These are phyloP conservation scores for Ptilodon capucinus DNA, from an alignment of 2,888 invertebrate genomes.

Conservation along the genomic window DNA sequence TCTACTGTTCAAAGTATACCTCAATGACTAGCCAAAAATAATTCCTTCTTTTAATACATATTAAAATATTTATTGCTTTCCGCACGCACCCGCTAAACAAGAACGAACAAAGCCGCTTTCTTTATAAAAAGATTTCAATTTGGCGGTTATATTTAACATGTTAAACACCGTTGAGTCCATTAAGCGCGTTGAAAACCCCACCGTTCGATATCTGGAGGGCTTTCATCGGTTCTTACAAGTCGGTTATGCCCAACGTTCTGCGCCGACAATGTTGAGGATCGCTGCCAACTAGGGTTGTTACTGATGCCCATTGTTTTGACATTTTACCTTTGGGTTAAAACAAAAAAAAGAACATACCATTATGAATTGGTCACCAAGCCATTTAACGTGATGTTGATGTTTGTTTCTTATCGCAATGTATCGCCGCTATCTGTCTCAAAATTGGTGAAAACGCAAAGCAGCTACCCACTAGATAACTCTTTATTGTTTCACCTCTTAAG, in stretches of 20 bases:
- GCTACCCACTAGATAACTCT: too few species aligned
- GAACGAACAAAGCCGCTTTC: neutral
- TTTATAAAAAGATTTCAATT: neutral
- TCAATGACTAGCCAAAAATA: neutral
- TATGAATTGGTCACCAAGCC: too few species aligned
- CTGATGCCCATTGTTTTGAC: too few species aligned
- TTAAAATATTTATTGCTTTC: neutral
- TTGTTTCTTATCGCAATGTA: too few species aligned
- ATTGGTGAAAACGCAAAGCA: too few species aligned
- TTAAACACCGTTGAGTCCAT: slow-evolving; percentile 45
- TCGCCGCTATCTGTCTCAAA: too few species aligned
- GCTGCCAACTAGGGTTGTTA: slow-evolving; percentile 41
- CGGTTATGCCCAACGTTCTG: slow-evolving; percentile 54
- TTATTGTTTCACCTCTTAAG: too few species aligned
- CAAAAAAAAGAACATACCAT: too few species aligned
- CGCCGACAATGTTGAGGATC: slow-evolving; percentile 33
- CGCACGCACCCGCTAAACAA: neutral
- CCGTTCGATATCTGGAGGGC: slow-evolving; percentile 67
- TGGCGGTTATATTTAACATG: slow-evolving; percentile 14
- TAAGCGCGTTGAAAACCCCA: slow-evolving; percentile 66
- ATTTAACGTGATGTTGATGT: too few species aligned
- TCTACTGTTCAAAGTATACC: too few species aligned
- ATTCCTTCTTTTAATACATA: neutral
- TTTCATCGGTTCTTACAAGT: slow-evolving; percentile 78
- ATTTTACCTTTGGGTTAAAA: too few species aligned